Base-by-base conservation (phyloP, 2,888 invertebrate genomes). In the Lycia hirtaria region DNA sequence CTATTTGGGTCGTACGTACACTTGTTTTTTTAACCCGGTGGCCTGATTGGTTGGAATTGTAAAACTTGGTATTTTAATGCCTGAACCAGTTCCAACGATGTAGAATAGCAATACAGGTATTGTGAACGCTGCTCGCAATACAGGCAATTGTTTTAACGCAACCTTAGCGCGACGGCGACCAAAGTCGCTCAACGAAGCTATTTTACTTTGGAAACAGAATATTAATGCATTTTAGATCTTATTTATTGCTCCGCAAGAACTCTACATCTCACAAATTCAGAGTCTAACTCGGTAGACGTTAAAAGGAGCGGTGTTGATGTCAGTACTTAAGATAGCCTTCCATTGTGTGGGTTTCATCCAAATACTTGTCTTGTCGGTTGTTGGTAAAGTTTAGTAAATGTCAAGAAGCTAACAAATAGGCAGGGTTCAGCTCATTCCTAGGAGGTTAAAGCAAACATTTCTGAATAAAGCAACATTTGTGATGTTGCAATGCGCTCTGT, bases 11-110 rank as follows among this genome's bases (percentile, higher is more conserved):
- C 41, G 51, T 45, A 51, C 12, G 51, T 47, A n/a, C n/a, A n/a
- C n/a, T n/a, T 47, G 47, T 40, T 56, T 55, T 55, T 47, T 47
- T 56, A 56, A 28, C 51, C 56, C 47, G 47, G 30, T 56, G 47
- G 41, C 51, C 51, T 28, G 47, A 56, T 51, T 56, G 41, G 20
- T 56, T 38, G 17, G 19, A n/a, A 50, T 43, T 38, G 38, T 50
- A 56, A 56, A 30, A 41, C 45, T 15, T 33, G 50, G 41, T 50
- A 45, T 45, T 45, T 44, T 56, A 50, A 38, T 45, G 44, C 33
- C 33, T 45, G 44, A 45, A 45, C 44, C 44, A 56, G 45, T 40
- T 56, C 24, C 2, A 50, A 35, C 56, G 49, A 43, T 48, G 19
- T 17, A 38, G 49, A 43, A 24, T 24, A 6, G 32, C 12, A 14